Evolutionary conservation across 2,113 vertebrate species (phyloP).

Genomic region (Hypocryptadius cinnamomeus): DNA sequence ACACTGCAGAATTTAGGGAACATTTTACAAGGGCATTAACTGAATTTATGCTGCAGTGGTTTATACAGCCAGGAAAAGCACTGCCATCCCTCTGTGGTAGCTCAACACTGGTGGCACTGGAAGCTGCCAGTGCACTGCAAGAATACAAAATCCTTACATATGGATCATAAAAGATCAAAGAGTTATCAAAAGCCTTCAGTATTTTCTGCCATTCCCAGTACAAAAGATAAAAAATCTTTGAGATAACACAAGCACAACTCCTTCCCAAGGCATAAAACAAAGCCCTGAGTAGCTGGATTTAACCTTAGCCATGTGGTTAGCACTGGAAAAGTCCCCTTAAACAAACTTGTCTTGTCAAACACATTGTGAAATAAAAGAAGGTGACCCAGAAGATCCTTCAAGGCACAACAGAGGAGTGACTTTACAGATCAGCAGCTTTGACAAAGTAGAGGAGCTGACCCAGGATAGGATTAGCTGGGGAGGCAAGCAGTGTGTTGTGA

Average conservation of each 20-base stretch:
- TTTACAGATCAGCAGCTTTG: conserved; percentile 24
- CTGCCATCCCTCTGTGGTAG: not conserved
- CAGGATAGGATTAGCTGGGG: not conserved
- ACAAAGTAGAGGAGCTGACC: conserved; percentile 8
- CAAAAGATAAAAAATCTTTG: not conserved
- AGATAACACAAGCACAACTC: not conserved
- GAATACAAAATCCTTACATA: not conserved
- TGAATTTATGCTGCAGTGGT: not conserved
- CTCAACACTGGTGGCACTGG: not conserved
- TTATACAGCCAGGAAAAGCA: not conserved
- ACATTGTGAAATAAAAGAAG: not conserved
- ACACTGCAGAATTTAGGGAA: not conserved
- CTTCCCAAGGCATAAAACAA: not conserved
- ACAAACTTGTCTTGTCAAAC: not conserved
- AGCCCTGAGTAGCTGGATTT: not conserved
- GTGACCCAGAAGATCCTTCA: conserved; percentile 7
- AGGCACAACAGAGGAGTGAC: not conserved
- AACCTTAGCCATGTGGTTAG: not conserved
- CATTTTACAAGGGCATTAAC: not conserved
- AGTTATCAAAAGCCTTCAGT: not conserved
- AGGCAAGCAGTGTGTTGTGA: not conserved
- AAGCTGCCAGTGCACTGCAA: not conserved
- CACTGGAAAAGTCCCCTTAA: not conserved
- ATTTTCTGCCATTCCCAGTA: not conserved
- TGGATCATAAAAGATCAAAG: not conserved